These are phyloP conservation scores for Acanthurus tractus DNA, from an alignment of 2,797 vertebrate genomes.

Conservation along the genomic window DNA sequence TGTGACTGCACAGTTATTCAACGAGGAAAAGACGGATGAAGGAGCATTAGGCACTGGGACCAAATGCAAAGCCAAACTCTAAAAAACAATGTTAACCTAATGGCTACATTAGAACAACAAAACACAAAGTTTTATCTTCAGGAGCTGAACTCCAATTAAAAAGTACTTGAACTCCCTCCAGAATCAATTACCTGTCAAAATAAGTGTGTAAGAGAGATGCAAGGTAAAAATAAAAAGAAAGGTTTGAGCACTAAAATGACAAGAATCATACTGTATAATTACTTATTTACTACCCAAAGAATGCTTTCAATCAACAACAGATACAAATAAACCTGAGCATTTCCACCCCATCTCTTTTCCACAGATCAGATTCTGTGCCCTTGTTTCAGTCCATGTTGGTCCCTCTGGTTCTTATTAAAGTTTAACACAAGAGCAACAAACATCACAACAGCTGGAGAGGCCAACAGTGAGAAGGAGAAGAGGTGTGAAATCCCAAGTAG, in stretches of 20 bases:
- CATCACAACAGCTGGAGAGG: slow-evolving; percentile 47
- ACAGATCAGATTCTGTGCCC: slow-evolving; percentile 5
- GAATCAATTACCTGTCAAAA: slow-evolving; percentile 4
- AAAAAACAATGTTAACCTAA: too few species aligned
- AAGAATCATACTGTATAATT: not conserved
- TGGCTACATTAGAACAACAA: not conserved
- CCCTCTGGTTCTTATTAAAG: slow-evolving; percentile 58
- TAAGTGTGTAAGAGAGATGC: not conserved
- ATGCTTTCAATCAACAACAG: not conserved
- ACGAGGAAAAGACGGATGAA: slow-evolving; percentile 22
- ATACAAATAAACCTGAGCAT: not conserved
- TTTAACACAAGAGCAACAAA: slow-evolving; percentile 13
- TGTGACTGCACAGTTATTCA: slow-evolving; percentile 20
- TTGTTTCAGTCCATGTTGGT: slow-evolving; percentile 18
- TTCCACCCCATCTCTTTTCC: not conserved
- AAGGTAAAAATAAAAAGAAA: not conserved
- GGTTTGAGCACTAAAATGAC: not conserved
- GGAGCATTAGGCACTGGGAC: slow-evolving; percentile 6
- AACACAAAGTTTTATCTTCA: slow-evolving; percentile 2
- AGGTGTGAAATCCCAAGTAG: slow-evolving; percentile 3
- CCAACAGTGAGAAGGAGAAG: not conserved
- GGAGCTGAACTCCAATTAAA: not conserved
- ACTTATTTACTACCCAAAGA: not conserved
- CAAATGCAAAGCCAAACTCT: not conserved
- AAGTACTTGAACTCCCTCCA: not conserved